phyloP scores from a whole-genome alignment of 2,797 vertebrate species.

The Schizothorax lantsangensis region DNA sequence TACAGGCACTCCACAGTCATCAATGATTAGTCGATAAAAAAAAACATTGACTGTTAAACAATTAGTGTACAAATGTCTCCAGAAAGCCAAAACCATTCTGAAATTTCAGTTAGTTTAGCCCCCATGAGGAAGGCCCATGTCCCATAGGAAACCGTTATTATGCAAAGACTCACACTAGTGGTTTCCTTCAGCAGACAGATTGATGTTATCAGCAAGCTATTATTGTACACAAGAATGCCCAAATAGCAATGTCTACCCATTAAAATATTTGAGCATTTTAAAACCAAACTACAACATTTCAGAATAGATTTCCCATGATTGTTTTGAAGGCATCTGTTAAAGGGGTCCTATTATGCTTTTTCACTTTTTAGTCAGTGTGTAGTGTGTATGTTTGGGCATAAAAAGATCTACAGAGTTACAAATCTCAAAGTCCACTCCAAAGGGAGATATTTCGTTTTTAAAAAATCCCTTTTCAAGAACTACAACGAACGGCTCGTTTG shows the following conservation, averaged over 20 bases:
- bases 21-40: background rate
- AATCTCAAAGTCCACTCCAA: too few relatives aligned
- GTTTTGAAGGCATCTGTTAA: background rate
- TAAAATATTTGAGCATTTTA: background rate
- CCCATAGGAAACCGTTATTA: slow-evolving; percentile 1
- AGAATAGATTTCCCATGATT: background rate
- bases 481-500: too few relatives aligned
- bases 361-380: too few relatives aligned
- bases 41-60: background rate
- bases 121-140: background rate
- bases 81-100: background rate
- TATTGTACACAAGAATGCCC: background rate
- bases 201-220: slow-evolving; percentile 2
- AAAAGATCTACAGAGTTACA: too few relatives aligned
- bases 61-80: background rate
- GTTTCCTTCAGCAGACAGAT: background rate
- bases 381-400: too few relatives aligned
- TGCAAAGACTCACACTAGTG: background rate
- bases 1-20: background rate
- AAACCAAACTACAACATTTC: background rate
- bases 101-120: background rate
- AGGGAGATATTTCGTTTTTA: too few relatives aligned
- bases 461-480: too few relatives aligned
- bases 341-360: too few relatives aligned
- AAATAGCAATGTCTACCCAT: background rate